A percentile compares a stretch with the other conserved stretches of the same genome.
Evolutionary conservation across 2,113 vertebrate species (phyloP).

Genomic region (Engystomops pustulosus): DNA sequence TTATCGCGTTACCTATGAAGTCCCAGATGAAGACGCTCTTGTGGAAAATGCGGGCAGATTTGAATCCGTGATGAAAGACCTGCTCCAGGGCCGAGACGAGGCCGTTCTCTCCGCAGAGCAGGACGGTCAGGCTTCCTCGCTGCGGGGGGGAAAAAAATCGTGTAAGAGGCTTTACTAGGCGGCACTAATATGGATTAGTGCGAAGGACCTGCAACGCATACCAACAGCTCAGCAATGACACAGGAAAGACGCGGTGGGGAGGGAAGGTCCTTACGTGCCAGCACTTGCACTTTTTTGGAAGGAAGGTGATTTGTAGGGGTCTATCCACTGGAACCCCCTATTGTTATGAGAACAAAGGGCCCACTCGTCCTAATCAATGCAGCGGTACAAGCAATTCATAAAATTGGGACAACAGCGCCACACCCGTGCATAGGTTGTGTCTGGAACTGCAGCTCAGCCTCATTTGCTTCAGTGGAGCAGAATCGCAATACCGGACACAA

Average conservation of each 20-base stretch:
- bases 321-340: no score
- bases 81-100: constrained; percentile 91
- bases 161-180: constrained; percentile 27
- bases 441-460: no score
- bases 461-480: no score
- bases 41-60: constrained; percentile 90
- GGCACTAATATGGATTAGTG: constrained; percentile 6
- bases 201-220: background rate
- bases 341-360: no score
- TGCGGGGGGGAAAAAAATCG: constrained; percentile 65
- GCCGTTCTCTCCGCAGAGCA: constrained; percentile 92
- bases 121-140: constrained; percentile 91
- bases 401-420: no score
- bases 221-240: constrained; percentile 16
- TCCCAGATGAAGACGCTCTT: constrained; percentile 98
- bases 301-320: no score
- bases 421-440: no score
- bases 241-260: background rate
- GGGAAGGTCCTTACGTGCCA: background rate
- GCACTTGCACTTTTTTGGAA: no score
- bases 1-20: constrained; percentile 84
- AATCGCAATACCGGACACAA: no score
- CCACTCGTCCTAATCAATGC: no score
- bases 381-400: no score
- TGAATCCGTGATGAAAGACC: constrained; percentile 94